Evolutionary conservation across 2,888 invertebrate species (phyloP).

Genomic region (Limnephilus lunatus): DNA sequence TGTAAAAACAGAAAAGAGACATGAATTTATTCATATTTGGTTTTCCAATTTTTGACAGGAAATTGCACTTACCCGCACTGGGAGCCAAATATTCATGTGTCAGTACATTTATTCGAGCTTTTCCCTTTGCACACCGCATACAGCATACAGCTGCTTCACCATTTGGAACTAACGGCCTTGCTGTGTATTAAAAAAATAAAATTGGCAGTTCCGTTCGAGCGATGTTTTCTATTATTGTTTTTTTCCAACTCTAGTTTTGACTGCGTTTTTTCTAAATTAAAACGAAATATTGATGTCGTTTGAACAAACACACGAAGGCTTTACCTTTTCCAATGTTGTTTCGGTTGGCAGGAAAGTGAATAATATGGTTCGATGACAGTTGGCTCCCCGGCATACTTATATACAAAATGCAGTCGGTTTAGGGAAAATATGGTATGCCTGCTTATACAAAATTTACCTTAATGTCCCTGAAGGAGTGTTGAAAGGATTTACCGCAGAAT

Average conservation of each 20-base stretch:
- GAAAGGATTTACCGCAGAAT: too few species aligned
- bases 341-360: neutral
- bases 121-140: neutral
- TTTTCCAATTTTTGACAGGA: constrained; percentile 2
- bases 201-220: neutral
- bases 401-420: too few species aligned
- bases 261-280: neutral
- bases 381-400: too few species aligned
- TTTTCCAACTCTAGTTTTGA: neutral
- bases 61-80: neutral
- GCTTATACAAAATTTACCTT: too few species aligned
- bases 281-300: neutral
- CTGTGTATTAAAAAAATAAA: neutral
- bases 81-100: neutral
- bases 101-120: neutral
- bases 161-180: neutral
- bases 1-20: neutral
- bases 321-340: neutral
- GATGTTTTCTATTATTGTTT: neutral
- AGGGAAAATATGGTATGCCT: too few species aligned
- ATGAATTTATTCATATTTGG: neutral
- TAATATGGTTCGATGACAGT: neutral
- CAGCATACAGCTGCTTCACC: neutral
- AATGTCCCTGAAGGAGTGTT: too few species aligned
- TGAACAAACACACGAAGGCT: neutral